phyloP scores from a whole-genome alignment of 2,888 invertebrate genomes.

The Dasysyrphus albostriatus region DNA sequence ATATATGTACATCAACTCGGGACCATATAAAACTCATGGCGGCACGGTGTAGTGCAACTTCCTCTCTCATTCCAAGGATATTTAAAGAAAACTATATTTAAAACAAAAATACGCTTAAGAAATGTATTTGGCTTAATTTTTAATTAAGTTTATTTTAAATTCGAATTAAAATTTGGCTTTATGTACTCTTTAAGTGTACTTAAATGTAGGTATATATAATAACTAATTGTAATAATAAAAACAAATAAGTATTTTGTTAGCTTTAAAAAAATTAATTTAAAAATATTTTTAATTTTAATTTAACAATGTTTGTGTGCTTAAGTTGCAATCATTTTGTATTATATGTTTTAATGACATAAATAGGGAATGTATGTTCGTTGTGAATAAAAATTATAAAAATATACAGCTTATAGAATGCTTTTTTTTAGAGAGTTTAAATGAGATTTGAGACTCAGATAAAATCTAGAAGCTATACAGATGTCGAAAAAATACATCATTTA shows the following conservation, averaged over 20 bases:
- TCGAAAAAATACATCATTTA: too few relatives aligned
- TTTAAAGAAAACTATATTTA: conserved; percentile 9
- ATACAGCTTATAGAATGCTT: background rate
- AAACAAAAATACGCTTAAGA: conserved; percentile 41
- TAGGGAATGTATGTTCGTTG: conserved; percentile 47
- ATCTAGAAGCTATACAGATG: too few relatives aligned
- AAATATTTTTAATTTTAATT: conserved; percentile 18
- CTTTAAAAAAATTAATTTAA: conserved; percentile 44
- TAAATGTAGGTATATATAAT: conserved; percentile 19
- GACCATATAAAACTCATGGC: conserved; percentile 58
- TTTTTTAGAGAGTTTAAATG: too few relatives aligned
- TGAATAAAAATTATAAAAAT: conserved; percentile 22
- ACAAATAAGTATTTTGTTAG: conserved; percentile 34
- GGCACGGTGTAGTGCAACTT: background rate
- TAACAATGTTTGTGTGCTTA: conserved; percentile 9
- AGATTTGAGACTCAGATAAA: too few relatives aligned
- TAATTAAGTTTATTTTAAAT: conserved; percentile 26
- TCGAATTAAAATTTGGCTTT: conserved; percentile 41
- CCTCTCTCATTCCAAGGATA: conserved; percentile 63
- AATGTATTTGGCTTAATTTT: conserved; percentile 42
- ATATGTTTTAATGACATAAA: conserved; percentile 32
- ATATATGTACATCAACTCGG: conserved; percentile 3
- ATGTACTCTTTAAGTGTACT: conserved; percentile 55
- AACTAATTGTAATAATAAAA: conserved; percentile 23
- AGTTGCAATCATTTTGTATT: conserved; percentile 14